Evolutionary conservation across 2,113 vertebrate genomes (phyloP).

Genomic region (Gavialis gangeticus): DNA sequence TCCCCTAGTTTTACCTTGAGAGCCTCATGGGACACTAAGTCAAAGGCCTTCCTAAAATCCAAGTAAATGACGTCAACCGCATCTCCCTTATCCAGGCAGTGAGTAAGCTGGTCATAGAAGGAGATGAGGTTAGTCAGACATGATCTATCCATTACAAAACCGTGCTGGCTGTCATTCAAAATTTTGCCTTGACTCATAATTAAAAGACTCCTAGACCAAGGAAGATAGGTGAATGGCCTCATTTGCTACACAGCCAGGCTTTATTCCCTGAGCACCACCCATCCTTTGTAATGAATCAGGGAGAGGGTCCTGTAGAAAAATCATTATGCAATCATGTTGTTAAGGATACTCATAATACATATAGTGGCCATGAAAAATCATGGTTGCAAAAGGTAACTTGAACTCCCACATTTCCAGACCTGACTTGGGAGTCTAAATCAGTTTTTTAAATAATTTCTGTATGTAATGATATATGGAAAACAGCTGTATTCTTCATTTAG

Average conservation of each 20-base stretch:
- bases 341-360: background rate
- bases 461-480: slow-evolving; percentile 1
- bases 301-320: background rate
- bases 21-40: too few species aligned
- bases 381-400: background rate
- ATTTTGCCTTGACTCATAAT: background rate
- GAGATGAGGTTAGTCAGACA: too few species aligned
- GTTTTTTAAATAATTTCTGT: background rate
- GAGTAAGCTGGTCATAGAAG: too few species aligned
- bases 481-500: background rate
- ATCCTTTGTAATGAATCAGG: background rate
- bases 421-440: background rate
- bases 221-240: background rate
- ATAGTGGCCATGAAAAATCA: background rate
- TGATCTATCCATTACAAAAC: too few species aligned
- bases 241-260: background rate
- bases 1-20: too few species aligned
- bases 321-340: background rate
- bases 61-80: too few species aligned
- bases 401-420: background rate
- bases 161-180: too few species aligned
- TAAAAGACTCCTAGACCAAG: slow-evolving; percentile 1
- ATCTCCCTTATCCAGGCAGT: too few species aligned
- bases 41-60: too few species aligned
- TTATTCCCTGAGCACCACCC: background rate